A percentile compares a stretch with the other conserved stretches of the same genome.
Evolutionary conservation across 35 echinoderm and acorn worm genomes (phyloP).

Genomic region (Apostichopus japonicus): DNA sequence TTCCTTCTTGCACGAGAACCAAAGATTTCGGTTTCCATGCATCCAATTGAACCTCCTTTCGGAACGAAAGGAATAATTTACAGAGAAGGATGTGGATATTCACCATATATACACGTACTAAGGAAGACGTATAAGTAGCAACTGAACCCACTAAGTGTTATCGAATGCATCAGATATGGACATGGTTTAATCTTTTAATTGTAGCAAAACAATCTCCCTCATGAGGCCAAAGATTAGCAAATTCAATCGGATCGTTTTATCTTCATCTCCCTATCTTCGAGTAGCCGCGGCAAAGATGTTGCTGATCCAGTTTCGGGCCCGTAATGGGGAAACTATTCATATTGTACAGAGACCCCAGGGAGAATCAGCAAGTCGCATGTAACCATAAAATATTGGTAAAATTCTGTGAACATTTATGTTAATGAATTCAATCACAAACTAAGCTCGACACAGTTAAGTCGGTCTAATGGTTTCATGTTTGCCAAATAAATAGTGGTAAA

Average conservation of each 20-base stretch:
- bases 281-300: background rate
- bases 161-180: background rate
- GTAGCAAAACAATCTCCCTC: background rate
- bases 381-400: background rate
- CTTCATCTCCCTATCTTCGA: background rate
- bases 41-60: no score
- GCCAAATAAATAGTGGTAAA: background rate
- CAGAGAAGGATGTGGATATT: no score
- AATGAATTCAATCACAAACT: constrained; percentile 19
- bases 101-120: no score
- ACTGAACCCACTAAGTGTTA: background rate
- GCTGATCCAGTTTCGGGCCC: constrained; percentile 2
- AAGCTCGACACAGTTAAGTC: constrained; percentile 19
- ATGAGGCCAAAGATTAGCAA: constrained; percentile 5
- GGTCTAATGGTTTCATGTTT: constrained; percentile 15
- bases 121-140: no score
- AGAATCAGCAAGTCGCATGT: background rate
- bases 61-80: no score
- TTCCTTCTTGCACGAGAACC: no score
- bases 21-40: no score
- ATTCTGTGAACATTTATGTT: constrained; percentile 18
- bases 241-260: background rate
- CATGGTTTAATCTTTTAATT: background rate
- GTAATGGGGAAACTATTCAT: background rate
- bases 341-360: background rate